These are phyloP conservation scores for Dipodomys ordii DNA, from an alignment of 2,113 vertebrate genomes.

Conservation along the genomic window DNA sequence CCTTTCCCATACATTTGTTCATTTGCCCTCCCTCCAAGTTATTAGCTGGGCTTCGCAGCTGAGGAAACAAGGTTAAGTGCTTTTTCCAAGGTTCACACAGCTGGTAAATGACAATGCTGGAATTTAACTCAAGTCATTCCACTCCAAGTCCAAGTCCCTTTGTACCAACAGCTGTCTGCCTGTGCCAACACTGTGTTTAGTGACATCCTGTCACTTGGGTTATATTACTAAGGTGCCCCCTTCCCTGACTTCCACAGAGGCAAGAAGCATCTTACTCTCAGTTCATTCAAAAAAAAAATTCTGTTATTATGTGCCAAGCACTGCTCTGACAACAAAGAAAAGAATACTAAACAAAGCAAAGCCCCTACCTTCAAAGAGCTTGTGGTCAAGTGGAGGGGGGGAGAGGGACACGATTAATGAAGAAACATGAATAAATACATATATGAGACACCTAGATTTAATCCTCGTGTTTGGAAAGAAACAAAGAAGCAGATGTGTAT, in stretches of 20 bases:
- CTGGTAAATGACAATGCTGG: neutral
- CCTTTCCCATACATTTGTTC: neutral
- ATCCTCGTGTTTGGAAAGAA: neutral
- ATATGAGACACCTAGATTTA: neutral
- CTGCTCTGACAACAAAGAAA: neutral
- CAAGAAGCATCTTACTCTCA: neutral
- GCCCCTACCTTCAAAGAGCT: neutral
- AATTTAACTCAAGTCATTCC: neutral
- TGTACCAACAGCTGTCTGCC: neutral
- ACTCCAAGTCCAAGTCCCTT: neutral
- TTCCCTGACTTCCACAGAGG: neutral
- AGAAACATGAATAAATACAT: neutral
- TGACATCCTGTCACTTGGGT: too few species aligned
- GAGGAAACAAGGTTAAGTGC: conserved; percentile 51
- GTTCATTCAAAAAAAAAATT: neutral
- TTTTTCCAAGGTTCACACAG: neutral
- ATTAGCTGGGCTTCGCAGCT: conserved; percentile 46
- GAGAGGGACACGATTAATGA: neutral
- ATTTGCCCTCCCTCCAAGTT: neutral
- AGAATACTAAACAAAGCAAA: neutral
- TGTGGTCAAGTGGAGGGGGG: neutral
- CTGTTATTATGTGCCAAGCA: neutral
- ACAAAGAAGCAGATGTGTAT: neutral
- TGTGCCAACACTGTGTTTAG: neutral
- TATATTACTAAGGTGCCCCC: neutral